Conservation (phyloP, 2,888 invertebrate genomes). For the Acronicta psi region DNA sequence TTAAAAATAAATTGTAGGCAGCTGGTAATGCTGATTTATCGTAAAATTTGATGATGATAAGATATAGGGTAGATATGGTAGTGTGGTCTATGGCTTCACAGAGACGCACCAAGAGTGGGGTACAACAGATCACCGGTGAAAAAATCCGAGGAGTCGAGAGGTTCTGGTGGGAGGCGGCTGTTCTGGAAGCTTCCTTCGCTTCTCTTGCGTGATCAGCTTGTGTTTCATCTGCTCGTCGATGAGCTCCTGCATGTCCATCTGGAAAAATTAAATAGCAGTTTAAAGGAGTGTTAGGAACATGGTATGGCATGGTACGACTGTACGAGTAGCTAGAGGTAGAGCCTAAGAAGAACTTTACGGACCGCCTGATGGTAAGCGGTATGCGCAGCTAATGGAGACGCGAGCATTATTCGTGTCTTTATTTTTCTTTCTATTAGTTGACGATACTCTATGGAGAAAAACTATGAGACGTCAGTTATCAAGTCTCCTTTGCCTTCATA, state of each 20-base stretch:
- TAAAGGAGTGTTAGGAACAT: not conserved
- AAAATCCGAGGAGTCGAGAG: slow-evolving; percentile 84
- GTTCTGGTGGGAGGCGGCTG: slow-evolving; percentile 77
- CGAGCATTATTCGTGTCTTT: no score
- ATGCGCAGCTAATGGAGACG: no score
- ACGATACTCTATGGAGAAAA: no score
- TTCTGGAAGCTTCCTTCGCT: slow-evolving; percentile 84
- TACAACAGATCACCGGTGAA: slow-evolving; percentile 87
- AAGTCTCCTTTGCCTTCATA: no score
- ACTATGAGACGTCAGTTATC: no score
- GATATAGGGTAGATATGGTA: slow-evolving; percentile 71
- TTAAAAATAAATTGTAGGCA: slow-evolving; percentile 64
- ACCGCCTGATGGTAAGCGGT: no score
- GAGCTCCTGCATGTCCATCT: slow-evolving; percentile 98
- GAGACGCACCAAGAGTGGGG: slow-evolving; percentile 69
- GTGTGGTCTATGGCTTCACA: slow-evolving; percentile 72
- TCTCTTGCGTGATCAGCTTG: slow-evolving; percentile 92
- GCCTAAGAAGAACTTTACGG: not conserved
- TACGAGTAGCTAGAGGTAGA: no score
- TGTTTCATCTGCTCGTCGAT: slow-evolving; percentile 97
- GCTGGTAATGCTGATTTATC: slow-evolving; percentile 68
- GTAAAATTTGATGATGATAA: slow-evolving; percentile 71
- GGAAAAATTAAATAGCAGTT: slow-evolving; percentile 59
- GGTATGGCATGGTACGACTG: no score
- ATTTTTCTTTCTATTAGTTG: no score